A percentile compares a stretch with the other conserved stretches of the same genome.
These are phyloP conservation scores for Monomorium pharaonis DNA, from an alignment of 1,140 invertebrate species.

Conservation along the genomic window DNA sequence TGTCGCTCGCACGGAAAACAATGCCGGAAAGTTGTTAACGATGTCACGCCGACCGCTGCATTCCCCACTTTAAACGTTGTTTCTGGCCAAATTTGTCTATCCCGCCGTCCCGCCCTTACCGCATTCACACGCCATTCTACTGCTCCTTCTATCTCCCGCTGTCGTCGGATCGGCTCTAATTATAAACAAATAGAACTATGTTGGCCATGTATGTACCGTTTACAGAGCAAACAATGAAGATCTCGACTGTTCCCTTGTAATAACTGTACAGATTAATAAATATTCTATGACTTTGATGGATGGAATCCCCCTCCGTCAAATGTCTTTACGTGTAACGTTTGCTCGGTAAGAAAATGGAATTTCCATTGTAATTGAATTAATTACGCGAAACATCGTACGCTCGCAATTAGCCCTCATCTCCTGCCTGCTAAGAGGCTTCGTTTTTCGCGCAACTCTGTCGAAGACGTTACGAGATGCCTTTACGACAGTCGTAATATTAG, in stretches of 20 bases:
- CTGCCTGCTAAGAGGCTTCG: conserved; percentile 60
- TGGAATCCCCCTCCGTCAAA: not conserved
- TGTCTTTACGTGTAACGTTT: not conserved
- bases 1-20: conserved; percentile 77
- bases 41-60: conserved; percentile 68
- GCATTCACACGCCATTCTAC: not conserved
- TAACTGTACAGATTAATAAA: conserved; percentile 9
- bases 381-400: conserved; percentile 64
- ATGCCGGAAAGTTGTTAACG: conserved; percentile 79
- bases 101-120: not conserved
- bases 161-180: conserved; percentile 58
- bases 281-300: conserved; percentile 37
- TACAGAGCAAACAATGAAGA: not conserved
- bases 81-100: conserved; percentile 64
- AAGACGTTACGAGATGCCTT: conserved; percentile 24
- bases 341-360: conserved; percentile 61
- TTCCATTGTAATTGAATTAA: conserved; percentile 61
- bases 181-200: conserved; percentile 71
- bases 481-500: conserved; percentile 45
- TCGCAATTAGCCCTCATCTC: conserved; percentile 64
- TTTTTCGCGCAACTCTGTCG: conserved; percentile 54
- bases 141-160: conserved; percentile 11
- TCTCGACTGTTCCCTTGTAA: not conserved
- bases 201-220: not conserved
- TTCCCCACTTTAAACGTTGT: conserved; percentile 73